These are phyloP conservation scores for Delia radicum DNA, from an alignment of 1,140 invertebrate genomes.

Conservation along the genomic window DNA sequence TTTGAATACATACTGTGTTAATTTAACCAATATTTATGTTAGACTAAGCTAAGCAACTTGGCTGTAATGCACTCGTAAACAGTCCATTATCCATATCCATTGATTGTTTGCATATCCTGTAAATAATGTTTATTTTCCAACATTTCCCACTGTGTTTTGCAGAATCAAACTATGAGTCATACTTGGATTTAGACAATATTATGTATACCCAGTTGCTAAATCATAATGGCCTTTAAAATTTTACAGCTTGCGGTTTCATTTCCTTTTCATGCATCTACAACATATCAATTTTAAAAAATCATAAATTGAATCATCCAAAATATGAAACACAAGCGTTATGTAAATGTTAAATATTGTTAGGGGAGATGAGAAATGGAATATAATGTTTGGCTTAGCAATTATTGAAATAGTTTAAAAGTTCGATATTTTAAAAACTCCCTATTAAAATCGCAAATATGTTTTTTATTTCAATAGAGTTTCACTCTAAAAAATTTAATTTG, in stretches of 20 bases:
- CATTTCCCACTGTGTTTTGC: neutral
- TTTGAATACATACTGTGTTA: no score
- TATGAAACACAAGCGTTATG: no score
- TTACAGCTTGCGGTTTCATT: neutral
- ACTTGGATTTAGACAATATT: neutral
- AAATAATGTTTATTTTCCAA: neutral
- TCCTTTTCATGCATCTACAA: neutral
- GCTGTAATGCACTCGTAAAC: neutral
- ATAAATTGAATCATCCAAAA: neutral
- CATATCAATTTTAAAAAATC: neutral
- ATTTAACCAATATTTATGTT: neutral
- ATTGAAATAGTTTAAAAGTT: no score
- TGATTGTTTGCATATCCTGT: neutral
- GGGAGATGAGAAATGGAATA: no score
- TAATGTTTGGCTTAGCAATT: no score
- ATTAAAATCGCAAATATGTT: no score
- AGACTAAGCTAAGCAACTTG: neutral
- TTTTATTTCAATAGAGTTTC: no score
- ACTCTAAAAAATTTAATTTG: no score
- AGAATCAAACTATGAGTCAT: neutral
- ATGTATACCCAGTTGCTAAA: neutral
- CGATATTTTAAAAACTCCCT: no score
- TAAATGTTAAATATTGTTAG: no score
- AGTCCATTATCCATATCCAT: neutral
- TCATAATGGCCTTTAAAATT: neutral